Evolutionary conservation across 53 echinoderm and acorn worm genomes (phyloP), one percentile per base, ranked within the genome.

Genomic region (Echinarachnius parma): DNA sequence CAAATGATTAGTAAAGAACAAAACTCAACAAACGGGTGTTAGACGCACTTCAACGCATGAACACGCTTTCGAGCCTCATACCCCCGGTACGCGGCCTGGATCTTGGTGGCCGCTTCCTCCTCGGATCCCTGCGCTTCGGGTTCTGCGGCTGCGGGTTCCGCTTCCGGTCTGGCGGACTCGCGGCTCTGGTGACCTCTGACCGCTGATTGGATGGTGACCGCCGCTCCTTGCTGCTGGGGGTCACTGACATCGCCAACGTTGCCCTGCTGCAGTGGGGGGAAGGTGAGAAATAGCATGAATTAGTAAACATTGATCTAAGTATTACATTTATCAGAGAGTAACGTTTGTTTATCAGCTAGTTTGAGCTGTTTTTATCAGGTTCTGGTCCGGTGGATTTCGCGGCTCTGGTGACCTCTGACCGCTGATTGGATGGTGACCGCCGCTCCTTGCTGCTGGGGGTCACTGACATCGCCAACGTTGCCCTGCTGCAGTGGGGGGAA

Each of bases 21-120:
- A 69, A 69, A 13, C 34, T 22, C 39, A 62, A 63, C 28, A 48
- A 58, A 39, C n/a, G 20, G 7, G 74, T 75, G 75, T 75, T 77
- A 64, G 39, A 94, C 90, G 83, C 80, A 94, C 91, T 88, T 98
- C 89, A 92, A 78, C n/a, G 80, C 81, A 46, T 61, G 62, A 23
- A 92, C 91, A 78, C 77, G 88, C 68, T 92, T 92, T 65, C 98
- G 82, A 62, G 98, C 92, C 44, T 92, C 88, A 80, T 87, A 92
- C 84, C 98, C 98, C 44, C 87, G 78, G 64, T 92, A 95, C 31
- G 65, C 67, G 2, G 91, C 65, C 77, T 98, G 98, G 68, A 98
- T 98, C 62, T 56, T 92, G 34, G 82, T 27, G 2, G 98, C 98
- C 2, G 96, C 96, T 9, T 80, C 79, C 28, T 85, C 85, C 62